Evolutionary conservation across 2,113 vertebrate species (phyloP).

Genomic region (Pseudolaguvia tuberculata): DNA sequence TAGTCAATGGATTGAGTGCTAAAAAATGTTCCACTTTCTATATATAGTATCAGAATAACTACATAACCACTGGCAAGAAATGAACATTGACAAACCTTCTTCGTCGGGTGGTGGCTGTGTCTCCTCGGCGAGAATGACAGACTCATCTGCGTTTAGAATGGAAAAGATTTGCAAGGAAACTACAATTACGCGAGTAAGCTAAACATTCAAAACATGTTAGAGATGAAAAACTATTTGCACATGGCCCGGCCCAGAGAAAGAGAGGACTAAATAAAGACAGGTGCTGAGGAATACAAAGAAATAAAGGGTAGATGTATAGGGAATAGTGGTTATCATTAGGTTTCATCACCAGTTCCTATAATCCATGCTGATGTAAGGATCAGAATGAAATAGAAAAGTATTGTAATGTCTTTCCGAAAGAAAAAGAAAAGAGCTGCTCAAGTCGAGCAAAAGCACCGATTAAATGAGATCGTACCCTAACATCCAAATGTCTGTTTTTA

Average conservation of each 20-base stretch:
- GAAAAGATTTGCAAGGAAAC: slow-evolving; percentile 99
- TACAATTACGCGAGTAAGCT: slow-evolving; percentile 91
- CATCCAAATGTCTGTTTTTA: slow-evolving; percentile 9
- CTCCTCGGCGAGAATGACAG: slow-evolving; percentile 77
- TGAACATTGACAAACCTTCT: slow-evolving; percentile 94
- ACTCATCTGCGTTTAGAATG: slow-evolving; percentile 98
- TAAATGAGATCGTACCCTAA: slow-evolving; percentile 1
- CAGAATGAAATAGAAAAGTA: not conserved
- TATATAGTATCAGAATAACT: not conserved
- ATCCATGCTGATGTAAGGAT: not conserved
- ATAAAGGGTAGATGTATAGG: not conserved
- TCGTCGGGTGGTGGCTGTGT: slow-evolving; percentile 83
- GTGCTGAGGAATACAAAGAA: not conserved
- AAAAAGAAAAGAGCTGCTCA: not conserved
- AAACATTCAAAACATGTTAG: slow-evolving; percentile 68
- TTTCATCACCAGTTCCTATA: not conserved
- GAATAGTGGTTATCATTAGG: slow-evolving; percentile 10
- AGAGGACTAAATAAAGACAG: slow-evolving; percentile 11
- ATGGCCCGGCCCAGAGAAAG: slow-evolving; percentile 68
- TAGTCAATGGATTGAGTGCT: too few species aligned
- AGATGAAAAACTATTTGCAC: slow-evolving; percentile 69
- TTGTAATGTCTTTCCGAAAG: not conserved
- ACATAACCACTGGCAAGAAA: not conserved
- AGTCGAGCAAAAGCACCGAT: not conserved
- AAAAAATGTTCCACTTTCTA: too few species aligned